Percentiles rank a stretch among this genome's conserved stretches.
Evolutionary conservation across 2,888 invertebrate genomes (phyloP).

Genomic region (Stramonita haemastoma): DNA sequence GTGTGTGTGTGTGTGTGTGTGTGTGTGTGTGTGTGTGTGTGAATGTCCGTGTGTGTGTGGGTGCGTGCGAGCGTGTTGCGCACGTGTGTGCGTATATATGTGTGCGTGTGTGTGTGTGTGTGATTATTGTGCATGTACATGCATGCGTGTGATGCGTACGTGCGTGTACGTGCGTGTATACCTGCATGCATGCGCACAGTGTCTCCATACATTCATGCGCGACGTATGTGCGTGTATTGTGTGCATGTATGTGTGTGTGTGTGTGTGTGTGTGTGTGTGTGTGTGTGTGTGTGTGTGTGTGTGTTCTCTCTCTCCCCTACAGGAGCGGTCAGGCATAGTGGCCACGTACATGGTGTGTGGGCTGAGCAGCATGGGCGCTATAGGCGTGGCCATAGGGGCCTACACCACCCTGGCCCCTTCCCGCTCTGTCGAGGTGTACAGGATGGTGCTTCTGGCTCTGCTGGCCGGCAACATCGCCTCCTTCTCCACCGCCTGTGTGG

Average conservation of each 20-base stretch:
- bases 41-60: neutral
- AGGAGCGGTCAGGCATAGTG: constrained; percentile 53
- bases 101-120: too few species aligned
- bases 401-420: constrained; percentile 48
- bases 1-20: neutral
- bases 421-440: constrained; percentile 45
- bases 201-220: too few species aligned
- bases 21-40: neutral
- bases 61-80: neutral
- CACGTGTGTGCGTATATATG: too few species aligned
- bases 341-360: constrained; percentile 55
- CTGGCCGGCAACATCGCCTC: constrained; percentile 54
- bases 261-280: constrained; percentile 28
- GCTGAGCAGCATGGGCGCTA: constrained; percentile 46
- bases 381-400: constrained; percentile 50
- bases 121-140: too few species aligned
- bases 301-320: neutral
- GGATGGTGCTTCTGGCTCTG: constrained; percentile 43
- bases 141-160: too few species aligned
- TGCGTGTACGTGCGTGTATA: constrained; percentile 10
- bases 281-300: constrained; percentile 26
- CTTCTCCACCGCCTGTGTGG: constrained; percentile 57
- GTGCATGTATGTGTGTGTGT: neutral
- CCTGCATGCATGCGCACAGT: neutral
- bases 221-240: neutral